phyloP scores from a whole-genome alignment of 1,140 invertebrate genomes.

The Frieseomelitta varia region DNA sequence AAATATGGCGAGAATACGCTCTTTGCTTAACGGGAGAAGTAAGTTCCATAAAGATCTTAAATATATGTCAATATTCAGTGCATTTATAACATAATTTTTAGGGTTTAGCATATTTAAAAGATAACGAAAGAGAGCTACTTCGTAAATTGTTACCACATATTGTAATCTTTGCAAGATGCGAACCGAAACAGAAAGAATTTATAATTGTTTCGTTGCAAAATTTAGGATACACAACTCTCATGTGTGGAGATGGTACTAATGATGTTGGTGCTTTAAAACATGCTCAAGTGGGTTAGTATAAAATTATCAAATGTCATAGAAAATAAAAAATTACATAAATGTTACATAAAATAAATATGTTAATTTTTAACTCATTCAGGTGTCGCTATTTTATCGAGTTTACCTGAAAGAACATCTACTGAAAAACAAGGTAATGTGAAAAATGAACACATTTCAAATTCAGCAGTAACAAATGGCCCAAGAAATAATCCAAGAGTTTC shows the following conservation, averaged over 20 bases:
- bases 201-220: slow-evolving; percentile 95
- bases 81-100: slow-evolving; percentile 71
- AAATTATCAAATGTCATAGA: not conserved
- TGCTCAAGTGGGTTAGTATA: slow-evolving; percentile 92
- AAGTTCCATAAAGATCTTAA: slow-evolving; percentile 6
- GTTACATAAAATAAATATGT: not conserved
- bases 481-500: slow-evolving; percentile 70
- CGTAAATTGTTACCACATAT: slow-evolving; percentile 91
- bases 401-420: slow-evolving; percentile 85
- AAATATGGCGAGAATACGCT: slow-evolving; percentile 89
- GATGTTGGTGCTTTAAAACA: slow-evolving; percentile 99
- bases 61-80: not conserved
- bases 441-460: slow-evolving; percentile 62
- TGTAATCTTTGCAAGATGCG: slow-evolving; percentile 95
- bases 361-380: slow-evolving; percentile 82
- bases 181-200: slow-evolving; percentile 98
- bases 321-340: not conserved
- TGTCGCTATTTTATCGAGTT: slow-evolving; percentile 94
- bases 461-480: slow-evolving; percentile 62
- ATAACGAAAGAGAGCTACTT: slow-evolving; percentile 86
- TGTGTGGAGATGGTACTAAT: slow-evolving; percentile 99
- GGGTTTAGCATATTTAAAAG: slow-evolving; percentile 89
- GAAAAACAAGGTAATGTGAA: slow-evolving; percentile 73
- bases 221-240: slow-evolving; percentile 94
- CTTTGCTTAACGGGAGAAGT: slow-evolving; percentile 97